Conservation (phyloP, 2,888 invertebrate genomes). For the Agriopis leucophaearia region DNA sequence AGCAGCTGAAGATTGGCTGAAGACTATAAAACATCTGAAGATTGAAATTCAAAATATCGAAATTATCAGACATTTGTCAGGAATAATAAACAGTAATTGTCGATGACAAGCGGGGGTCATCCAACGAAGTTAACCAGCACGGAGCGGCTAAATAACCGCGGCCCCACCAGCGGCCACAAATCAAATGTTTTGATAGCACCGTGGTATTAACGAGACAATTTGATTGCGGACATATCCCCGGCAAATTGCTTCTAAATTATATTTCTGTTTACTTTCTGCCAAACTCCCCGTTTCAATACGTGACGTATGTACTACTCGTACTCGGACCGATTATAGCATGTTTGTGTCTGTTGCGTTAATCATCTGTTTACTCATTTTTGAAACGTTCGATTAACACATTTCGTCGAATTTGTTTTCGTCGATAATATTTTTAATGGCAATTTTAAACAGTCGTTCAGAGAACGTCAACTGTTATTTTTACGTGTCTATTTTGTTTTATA, state of each 20-base stretch:
- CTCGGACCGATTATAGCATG: slow-evolving; percentile 54
- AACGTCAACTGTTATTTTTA: slow-evolving; percentile 28
- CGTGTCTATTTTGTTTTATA: slow-evolving; percentile 20
- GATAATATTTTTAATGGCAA: slow-evolving; percentile 40
- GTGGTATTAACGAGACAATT: slow-evolving; percentile 86
- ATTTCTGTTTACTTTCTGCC: slow-evolving; percentile 86
- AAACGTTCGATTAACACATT: slow-evolving; percentile 60
- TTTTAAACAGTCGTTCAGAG: slow-evolving; percentile 34
- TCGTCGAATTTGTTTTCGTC: slow-evolving; percentile 47
- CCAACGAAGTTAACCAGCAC: slow-evolving; percentile 73
- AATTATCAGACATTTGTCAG: slow-evolving; percentile 51
- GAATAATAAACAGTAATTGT: slow-evolving; percentile 67
- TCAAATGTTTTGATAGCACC: slow-evolving; percentile 87
- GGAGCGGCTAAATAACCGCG: slow-evolving; percentile 75
- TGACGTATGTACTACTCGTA: slow-evolving; percentile 66
- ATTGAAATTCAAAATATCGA: slow-evolving; percentile 43
- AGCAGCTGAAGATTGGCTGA: background rate
- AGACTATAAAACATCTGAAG: slow-evolving; percentile 25
- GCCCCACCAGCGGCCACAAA: slow-evolving; percentile 73
- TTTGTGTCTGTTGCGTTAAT: slow-evolving; percentile 79
- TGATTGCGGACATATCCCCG: slow-evolving; percentile 86
- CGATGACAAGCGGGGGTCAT: slow-evolving; percentile 77
- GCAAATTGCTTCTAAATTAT: slow-evolving; percentile 87
- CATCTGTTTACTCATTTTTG: slow-evolving; percentile 72
- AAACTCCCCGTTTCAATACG: slow-evolving; percentile 79